Percentiles rank a stretch among this genome's conserved stretches.
phyloP scores from a whole-genome alignment of 2,888 invertebrate species.

The Campoplex capitator region DNA sequence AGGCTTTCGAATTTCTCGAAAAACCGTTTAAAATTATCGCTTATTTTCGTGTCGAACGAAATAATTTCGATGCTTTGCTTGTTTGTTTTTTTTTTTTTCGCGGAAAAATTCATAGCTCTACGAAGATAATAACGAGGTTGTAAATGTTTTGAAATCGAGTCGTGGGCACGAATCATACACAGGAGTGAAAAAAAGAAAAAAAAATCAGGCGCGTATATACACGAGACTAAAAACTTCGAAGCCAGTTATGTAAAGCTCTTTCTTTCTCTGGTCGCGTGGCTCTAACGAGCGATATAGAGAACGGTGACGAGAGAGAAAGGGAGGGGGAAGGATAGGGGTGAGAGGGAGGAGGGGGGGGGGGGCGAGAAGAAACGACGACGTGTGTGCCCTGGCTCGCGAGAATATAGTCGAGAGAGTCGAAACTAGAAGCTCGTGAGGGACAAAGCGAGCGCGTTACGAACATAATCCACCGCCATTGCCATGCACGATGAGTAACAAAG shows the following conservation, averaged over 20 bases:
- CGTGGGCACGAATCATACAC: background rate
- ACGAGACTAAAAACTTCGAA: slow-evolving; percentile 61
- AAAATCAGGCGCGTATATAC: slow-evolving; percentile 5
- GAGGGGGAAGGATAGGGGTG: background rate
- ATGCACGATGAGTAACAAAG: slow-evolving; percentile 41
- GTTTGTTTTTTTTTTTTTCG: too few relatives aligned
- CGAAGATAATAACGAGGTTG: background rate
- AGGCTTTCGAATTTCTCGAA: too few relatives aligned
- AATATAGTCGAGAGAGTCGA: slow-evolving; percentile 43
- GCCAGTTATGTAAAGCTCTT: slow-evolving; percentile 66
- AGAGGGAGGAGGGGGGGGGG: slow-evolving; percentile 6
- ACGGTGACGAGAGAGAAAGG: slow-evolving; percentile 29
- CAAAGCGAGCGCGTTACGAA: slow-evolving; percentile 54
- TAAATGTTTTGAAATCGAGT: slow-evolving; percentile 44
- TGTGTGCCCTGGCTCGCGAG: slow-evolving; percentile 25
- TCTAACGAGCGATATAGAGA: slow-evolving; percentile 36
- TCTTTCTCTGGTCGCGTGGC: slow-evolving; percentile 64
- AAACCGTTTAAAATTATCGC: background rate
- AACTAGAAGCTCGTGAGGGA: slow-evolving; percentile 45
- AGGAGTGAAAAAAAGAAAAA: background rate
- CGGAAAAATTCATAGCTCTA: background rate
- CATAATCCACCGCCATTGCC: slow-evolving; percentile 65
- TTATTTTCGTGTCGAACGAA: background rate
- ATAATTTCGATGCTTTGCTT: background rate
- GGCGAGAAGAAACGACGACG: slow-evolving; percentile 9